These are phyloP conservation scores for Orthonychiurus folsomi DNA, from an alignment of 2,888 invertebrate species.

Conservation along the genomic window DNA sequence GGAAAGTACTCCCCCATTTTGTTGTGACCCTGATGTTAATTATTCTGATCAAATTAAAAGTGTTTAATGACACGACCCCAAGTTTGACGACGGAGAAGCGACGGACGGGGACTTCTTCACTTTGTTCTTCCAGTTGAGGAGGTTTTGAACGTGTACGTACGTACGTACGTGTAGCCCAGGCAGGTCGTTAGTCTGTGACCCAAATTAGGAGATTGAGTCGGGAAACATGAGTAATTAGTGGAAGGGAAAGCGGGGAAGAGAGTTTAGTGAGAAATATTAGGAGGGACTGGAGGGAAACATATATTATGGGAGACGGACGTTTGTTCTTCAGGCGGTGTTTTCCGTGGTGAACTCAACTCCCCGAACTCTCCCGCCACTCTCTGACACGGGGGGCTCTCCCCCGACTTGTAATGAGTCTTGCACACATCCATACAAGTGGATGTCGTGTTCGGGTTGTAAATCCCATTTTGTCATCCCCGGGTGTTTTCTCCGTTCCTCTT, in stretches of 20 bases:
- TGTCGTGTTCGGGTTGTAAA: slow-evolving; percentile 19
- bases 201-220: neutral
- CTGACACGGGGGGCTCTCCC: too few relatives aligned
- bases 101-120: too few relatives aligned
- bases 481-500: slow-evolving; percentile 13
- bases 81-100: neutral
- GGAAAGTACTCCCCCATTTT: too few relatives aligned
- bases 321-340: neutral
- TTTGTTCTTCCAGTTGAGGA: neutral
- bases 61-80: neutral
- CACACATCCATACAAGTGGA: neutral
- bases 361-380: too few relatives aligned
- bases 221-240: neutral
- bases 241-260: too few relatives aligned
- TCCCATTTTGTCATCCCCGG: slow-evolving; percentile 21
- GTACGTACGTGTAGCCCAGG: neutral
- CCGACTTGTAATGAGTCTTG: neutral
- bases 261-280: slow-evolving; percentile 1
- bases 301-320: neutral
- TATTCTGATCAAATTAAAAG: too few relatives aligned
- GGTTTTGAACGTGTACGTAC: neutral
- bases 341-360: neutral
- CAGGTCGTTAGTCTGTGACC: neutral
- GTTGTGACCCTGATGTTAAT: too few relatives aligned
- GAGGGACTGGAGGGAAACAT: neutral